phyloP scores from a whole-genome alignment of 2,797 vertebrate genomes.

The Phrynocephalus vlangalii region DNA sequence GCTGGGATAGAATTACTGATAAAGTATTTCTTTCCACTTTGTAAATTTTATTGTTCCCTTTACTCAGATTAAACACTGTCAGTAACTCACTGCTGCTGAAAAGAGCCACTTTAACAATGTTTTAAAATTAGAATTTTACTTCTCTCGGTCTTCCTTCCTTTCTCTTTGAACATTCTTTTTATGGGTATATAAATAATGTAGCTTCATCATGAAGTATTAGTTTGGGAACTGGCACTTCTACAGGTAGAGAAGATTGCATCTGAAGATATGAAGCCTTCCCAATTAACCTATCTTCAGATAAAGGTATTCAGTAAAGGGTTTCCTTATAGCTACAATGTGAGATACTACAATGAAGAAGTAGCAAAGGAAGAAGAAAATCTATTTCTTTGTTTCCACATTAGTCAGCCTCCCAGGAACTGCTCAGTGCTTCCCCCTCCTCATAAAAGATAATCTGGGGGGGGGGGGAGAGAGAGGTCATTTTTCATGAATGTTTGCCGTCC shows the following conservation, averaged over 20 bases:
- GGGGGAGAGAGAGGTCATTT: too few relatives aligned
- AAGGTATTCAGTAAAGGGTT: slow-evolving; percentile 64
- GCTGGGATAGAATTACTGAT: neutral
- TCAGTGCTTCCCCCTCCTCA: neutral
- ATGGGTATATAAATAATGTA: slow-evolving; percentile 55
- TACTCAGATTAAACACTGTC: neutral
- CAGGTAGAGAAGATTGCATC: slow-evolving; percentile 67
- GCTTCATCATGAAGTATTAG: slow-evolving; percentile 61
- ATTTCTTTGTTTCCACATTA: slow-evolving; percentile 53
- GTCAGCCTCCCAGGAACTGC: slow-evolving; percentile 51
- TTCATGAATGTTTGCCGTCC: neutral
- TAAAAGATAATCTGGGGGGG: neutral
- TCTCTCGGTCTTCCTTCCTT: too few relatives aligned
- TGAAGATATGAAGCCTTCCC: slow-evolving; percentile 72
- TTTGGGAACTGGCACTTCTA: slow-evolving; percentile 62
- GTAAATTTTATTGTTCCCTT: neutral
- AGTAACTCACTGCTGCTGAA: neutral
- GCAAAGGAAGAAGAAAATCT: slow-evolving; percentile 51
- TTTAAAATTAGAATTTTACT: neutral
- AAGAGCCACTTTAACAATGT: neutral
- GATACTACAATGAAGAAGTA: slow-evolving; percentile 61
- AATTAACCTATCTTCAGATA: slow-evolving; percentile 68
- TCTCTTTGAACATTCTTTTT: slow-evolving; percentile 3
- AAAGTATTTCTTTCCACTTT: neutral
- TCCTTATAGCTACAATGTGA: slow-evolving; percentile 66